phyloP scores from a whole-genome alignment of 2,888 invertebrate species.

The Pteria penguin region DNA sequence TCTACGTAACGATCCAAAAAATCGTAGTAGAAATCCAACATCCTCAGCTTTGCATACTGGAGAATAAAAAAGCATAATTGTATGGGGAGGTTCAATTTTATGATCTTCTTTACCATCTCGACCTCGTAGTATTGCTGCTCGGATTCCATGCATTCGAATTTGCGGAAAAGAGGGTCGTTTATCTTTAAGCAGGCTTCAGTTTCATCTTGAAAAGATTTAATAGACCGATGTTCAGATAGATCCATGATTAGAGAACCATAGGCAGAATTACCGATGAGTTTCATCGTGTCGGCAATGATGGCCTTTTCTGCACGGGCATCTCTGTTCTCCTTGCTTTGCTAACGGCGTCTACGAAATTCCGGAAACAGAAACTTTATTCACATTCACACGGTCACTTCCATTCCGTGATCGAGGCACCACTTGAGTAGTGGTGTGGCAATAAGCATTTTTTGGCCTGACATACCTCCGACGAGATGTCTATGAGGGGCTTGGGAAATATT shows the following conservation, averaged over 20 bases:
- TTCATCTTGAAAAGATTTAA: constrained; percentile 42
- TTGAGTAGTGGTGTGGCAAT: constrained; percentile 24
- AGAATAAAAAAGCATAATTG: constrained; percentile 55
- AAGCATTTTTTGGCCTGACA: constrained; percentile 16
- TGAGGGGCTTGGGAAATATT: constrained; percentile 12
- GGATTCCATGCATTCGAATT: constrained; percentile 27
- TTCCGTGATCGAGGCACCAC: constrained; percentile 41
- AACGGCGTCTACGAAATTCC: constrained; percentile 27
- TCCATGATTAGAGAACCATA: constrained; percentile 55
- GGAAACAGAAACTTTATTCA: constrained; percentile 38
- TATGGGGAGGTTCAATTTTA: constrained; percentile 49
- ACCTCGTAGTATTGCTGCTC: constrained; percentile 36
- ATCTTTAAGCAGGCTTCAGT: constrained; percentile 30
- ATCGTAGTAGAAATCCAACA: constrained; percentile 39
- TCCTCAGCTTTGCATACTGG: constrained; percentile 55
- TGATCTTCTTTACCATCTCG: constrained; percentile 33
- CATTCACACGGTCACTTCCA: constrained; percentile 45
- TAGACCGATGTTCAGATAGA: constrained; percentile 34
- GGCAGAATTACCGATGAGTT: background rate
- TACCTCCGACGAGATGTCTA: constrained; percentile 21
- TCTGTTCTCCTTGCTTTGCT: constrained; percentile 35
- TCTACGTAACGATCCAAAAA: constrained; percentile 27
- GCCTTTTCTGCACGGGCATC: background rate
- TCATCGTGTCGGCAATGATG: background rate
- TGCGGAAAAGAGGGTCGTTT: constrained; percentile 43